Conservation (phyloP, 2,888 invertebrate genomes). For the Epinotia brunnichana region DNA sequence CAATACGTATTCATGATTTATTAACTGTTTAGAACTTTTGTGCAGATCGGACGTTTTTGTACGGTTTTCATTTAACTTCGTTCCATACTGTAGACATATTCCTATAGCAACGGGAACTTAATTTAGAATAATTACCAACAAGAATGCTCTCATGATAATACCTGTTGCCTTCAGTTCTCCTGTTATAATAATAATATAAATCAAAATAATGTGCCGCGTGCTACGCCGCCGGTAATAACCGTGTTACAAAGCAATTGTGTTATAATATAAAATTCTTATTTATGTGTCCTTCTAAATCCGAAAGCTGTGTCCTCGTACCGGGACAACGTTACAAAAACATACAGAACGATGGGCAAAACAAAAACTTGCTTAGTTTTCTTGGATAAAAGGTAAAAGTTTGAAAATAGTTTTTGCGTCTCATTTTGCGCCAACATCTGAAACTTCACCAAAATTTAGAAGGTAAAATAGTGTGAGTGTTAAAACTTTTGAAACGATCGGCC, state of each 20-base stretch:
- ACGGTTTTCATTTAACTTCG: constrained; percentile 2
- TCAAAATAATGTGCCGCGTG: no score
- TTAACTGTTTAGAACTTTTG: constrained; percentile 22
- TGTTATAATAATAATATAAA: no score
- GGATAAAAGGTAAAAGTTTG: constrained; percentile 18
- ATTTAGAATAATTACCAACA: not conserved
- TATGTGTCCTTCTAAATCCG: no score
- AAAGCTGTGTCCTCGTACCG: no score
- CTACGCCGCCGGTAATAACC: no score
- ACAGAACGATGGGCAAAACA: not conserved
- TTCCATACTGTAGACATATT: not conserved
- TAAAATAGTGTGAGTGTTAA: not conserved
- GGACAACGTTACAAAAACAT: constrained; percentile 10
- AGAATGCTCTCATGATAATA: no score
- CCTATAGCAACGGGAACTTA: not conserved
- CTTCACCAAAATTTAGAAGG: not conserved
- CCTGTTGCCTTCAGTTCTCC: no score
- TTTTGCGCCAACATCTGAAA: not conserved
- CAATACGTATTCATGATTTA: constrained; percentile 29
- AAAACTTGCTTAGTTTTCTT: constrained; percentile 20
- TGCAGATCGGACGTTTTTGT: not conserved
- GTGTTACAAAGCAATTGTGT: no score
- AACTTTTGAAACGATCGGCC: not conserved
- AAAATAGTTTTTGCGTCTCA: constrained; percentile 15
- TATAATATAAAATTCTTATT: no score